A percentile compares a stretch with the other conserved stretches of the same genome.
Conservation (phyloP, 2,797 vertebrate species). For the Octomys mimax region DNA sequence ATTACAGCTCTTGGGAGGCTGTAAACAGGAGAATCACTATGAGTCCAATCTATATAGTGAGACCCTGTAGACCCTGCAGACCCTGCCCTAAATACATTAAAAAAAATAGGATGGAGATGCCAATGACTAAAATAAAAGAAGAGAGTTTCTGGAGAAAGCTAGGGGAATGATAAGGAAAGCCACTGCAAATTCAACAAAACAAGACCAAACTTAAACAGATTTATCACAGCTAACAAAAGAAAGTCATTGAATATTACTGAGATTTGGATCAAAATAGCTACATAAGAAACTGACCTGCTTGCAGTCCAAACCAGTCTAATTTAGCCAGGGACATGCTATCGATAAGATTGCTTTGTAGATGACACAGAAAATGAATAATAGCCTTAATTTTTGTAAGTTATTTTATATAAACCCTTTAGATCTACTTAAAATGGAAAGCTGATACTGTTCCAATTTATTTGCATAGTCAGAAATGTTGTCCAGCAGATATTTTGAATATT, state of each 20-base stretch:
- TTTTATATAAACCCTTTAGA: not conserved
- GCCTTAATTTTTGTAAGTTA: not conserved
- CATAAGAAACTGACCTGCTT: not conserved
- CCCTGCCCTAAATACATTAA: too few relatives aligned
- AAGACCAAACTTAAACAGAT: not conserved
- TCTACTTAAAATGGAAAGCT: slow-evolving; percentile 38
- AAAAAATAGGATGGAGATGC: not conserved
- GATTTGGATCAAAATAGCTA: not conserved
- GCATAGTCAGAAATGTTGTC: not conserved
- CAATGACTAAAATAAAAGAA: not conserved
- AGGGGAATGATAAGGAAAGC: not conserved
- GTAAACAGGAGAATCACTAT: too few relatives aligned
- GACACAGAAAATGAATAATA: not conserved
- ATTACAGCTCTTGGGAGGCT: too few relatives aligned
- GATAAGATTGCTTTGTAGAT: not conserved
- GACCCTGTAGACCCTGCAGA: too few relatives aligned
- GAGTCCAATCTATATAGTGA: too few relatives aligned
- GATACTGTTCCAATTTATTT: not conserved
- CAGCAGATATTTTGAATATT: not conserved
- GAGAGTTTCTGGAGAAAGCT: not conserved
- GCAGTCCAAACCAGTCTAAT: not conserved
- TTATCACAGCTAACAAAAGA: not conserved
- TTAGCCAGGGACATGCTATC: not conserved
- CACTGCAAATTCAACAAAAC: not conserved
- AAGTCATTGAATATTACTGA: not conserved